These are phyloP conservation scores for Myoxocephalus aenaeus DNA, from an alignment of 2,797 vertebrate species.

Conservation along the genomic window DNA sequence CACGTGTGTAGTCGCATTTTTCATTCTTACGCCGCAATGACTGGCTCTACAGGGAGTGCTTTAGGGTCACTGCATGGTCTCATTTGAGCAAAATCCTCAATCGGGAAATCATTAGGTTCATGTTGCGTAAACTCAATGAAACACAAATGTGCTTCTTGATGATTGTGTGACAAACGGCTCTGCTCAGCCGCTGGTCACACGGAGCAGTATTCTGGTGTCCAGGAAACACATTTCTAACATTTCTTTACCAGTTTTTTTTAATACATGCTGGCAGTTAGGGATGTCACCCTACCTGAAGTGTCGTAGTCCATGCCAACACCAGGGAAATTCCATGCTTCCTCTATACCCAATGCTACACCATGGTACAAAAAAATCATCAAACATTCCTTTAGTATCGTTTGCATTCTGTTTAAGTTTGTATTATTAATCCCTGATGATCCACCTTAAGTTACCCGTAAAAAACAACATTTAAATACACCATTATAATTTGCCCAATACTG, in stretches of 20 bases:
- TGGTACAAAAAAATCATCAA: neutral
- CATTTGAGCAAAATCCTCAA: neutral
- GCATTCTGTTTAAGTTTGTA: neutral
- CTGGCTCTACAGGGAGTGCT: slow-evolving; percentile 16
- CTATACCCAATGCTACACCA: neutral
- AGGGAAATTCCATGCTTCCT: neutral
- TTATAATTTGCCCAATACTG: neutral
- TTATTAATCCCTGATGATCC: neutral
- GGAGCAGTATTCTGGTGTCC: no score
- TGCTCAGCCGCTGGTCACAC: neutral
- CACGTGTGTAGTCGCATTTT: slow-evolving; percentile 22
- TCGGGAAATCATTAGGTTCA: neutral
- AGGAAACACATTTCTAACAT: no score
- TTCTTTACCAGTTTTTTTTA: no score
- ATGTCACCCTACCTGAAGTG: no score
- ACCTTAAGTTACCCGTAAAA: neutral
- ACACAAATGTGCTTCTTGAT: neutral
- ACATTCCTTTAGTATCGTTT: neutral
- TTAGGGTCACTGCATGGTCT: slow-evolving; percentile 35
- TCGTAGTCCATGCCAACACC: neutral
- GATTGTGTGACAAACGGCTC: neutral
- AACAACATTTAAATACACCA: neutral
- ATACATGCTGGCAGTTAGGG: no score
- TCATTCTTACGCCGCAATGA: slow-evolving; percentile 18
- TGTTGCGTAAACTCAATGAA: neutral